Evolutionary conservation across 2,888 invertebrate genomes (phyloP), one percentile per base, ranked within the genome.

Genomic region (Drosophila fungiperda): DNA sequence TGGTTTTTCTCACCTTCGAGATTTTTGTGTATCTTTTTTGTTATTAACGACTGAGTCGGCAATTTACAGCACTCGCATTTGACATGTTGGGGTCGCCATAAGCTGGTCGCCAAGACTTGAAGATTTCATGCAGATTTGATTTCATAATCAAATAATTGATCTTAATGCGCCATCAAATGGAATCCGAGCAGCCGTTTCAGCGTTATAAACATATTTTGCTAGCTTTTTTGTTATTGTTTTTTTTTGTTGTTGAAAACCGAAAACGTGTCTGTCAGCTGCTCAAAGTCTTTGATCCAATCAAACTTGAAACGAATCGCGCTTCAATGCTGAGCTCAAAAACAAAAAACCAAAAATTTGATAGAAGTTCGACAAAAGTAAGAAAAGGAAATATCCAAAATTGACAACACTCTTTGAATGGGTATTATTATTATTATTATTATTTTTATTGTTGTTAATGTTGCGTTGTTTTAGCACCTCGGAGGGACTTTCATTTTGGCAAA

Each of bases 81-180:
- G 84, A 74, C 84, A 87, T 76, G 57, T 65, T 65, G 64, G 82
- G 82, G 73, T 81, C 83, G 72, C 59, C 64, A 53, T 83, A 80
- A 84, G 85, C 81, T 65, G 82, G 73, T 62, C 86, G 26, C 26
- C 85, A 73, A 80, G 79, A 84, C 89, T 84, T 77, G 73, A 76
- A 82, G 87, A 91, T 91, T 90, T 87, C 76, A 91, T 89, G 91
- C 89, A 86, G 91, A 91, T 90, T 91, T 89, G 82, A 82, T 90
- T 92, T 90, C 90, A 83, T 89, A 92, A 92, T 92, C 92, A 92
- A 91, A 92, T 92, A 92, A 92, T 92, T 91, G 91, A 92, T 92
- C 92, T 92, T 92, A 92, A 92, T 91, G 90, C 91, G 91, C 82
- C 90, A 80, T 83, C 90, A 87, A 90, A 89, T 84, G 80, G 77